Evolutionary conservation across 2,888 invertebrate genomes (phyloP), one percentile per base, ranked within the genome.

Genomic region (Iselma pallidipennis): DNA sequence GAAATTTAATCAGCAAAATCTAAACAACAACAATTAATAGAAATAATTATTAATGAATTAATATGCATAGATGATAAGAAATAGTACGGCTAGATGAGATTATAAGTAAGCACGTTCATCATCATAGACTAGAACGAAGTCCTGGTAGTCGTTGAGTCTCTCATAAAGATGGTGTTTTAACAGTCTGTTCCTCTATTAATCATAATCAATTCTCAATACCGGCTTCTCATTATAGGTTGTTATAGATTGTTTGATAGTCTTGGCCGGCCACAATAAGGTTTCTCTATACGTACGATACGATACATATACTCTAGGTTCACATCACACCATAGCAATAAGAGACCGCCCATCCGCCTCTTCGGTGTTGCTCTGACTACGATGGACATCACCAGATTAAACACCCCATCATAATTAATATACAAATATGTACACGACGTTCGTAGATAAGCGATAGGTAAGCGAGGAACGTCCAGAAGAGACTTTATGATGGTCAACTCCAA

Each of bases 221-320:
- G 80, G 78, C 80, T 80, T 78, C 78, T 80, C 79, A 80, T 80
- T 80, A 80, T 76, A 74, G 77, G 79, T 77, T 80, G 80, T 80
- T 80, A 79, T 79, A 80, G 80, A 80, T 80, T 74, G 78, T 75
- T 45, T 76, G 79, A 79, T 80, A 79, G 77, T 64, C 59, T 4
- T 21, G 10, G n/a, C 23, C 45, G 21, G 12, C 45, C 12, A 45
- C 45, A 45, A 45, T 6, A 45, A 45, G 16, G 2, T 37, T 16
- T 16, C 4, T 31, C 29, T 29, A 29, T 29, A 29, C 3, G 4
- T 31, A 31, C n/a, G n/a, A n/a, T n/a, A 31, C n/a, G 23, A 45
- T 12, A n/a, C 4, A 10, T 4, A 12, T 42, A 57, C 65, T 61
- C 65, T 58, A 68, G 70, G 67, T 71, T 71, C 68, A 71, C 71